Conservation (phyloP, 2,113 vertebrate genomes). For the Lophotis ruficrista region DNA sequence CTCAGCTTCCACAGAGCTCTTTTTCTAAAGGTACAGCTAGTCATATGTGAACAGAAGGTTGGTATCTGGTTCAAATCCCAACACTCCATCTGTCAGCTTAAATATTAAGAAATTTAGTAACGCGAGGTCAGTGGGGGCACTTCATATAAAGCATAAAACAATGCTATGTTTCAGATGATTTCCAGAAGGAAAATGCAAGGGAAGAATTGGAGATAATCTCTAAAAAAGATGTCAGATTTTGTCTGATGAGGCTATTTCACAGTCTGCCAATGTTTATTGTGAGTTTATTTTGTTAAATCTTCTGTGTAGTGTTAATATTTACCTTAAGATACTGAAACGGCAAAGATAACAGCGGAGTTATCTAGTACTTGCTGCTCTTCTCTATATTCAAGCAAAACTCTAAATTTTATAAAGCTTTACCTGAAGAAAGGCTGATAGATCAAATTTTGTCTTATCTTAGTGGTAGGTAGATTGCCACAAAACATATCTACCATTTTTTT, state of each 20-base stretch:
- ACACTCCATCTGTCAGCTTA: slow-evolving; percentile 57
- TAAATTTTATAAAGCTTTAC: neutral
- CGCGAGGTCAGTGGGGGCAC: neutral
- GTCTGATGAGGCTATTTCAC: neutral
- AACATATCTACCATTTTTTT: neutral
- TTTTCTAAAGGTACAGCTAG: neutral
- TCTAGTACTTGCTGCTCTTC: neutral
- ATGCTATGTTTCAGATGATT: neutral
- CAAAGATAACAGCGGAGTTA: neutral
- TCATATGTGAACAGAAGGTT: slow-evolving; percentile 48
- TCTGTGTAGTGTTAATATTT: neutral
- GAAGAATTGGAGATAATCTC: neutral
- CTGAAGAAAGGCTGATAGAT: neutral
- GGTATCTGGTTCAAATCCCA: slow-evolving; percentile 55
- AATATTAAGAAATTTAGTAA: slow-evolving; percentile 58
- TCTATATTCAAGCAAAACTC: neutral
- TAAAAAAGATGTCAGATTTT: neutral
- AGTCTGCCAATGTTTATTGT: neutral
- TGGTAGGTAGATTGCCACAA: neutral
- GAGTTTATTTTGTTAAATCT: neutral
- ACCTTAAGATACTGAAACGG: neutral
- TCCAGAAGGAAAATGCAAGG: neutral
- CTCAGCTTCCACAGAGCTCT: neutral
- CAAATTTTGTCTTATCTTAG: neutral
- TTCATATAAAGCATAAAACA: slow-evolving; percentile 23